These are phyloP conservation scores for Lycaena phlaeas DNA, from an alignment of 2,888 invertebrate species.

Conservation along the genomic window DNA sequence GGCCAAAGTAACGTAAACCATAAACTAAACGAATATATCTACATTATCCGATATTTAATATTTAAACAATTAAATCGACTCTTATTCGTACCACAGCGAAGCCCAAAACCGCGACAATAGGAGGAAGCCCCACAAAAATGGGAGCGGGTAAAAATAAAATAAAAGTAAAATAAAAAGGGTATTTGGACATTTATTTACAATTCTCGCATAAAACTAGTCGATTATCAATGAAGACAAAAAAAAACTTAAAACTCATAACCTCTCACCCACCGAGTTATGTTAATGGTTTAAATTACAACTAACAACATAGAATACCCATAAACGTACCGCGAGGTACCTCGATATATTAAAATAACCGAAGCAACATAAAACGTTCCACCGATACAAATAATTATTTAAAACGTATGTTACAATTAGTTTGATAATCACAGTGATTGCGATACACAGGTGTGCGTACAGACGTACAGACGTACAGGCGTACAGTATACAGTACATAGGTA, in stretches of 20 bases:
- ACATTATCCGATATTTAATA: not conserved
- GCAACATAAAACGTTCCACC: constrained; percentile 21
- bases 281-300: constrained; percentile 55
- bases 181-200: constrained; percentile 72
- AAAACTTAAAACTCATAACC: constrained; percentile 57
- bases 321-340: constrained; percentile 43
- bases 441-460: constrained; percentile 6
- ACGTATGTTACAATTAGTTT: not conserved
- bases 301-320: constrained; percentile 63
- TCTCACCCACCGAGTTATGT: constrained; percentile 59
- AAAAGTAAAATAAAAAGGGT: constrained; percentile 69
- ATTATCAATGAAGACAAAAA: constrained; percentile 55
- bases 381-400: constrained; percentile 16
- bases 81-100: constrained; percentile 13
- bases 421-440: constrained; percentile 10
- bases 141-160: constrained; percentile 42
- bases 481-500: not conserved
- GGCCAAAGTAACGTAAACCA: constrained; percentile 12
- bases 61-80: constrained; percentile 5
- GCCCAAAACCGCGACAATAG: constrained; percentile 26
- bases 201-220: constrained; percentile 63
- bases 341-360: constrained; percentile 31
- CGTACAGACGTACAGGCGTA: not conserved
- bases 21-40: constrained; percentile 7
- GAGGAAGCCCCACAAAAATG: constrained; percentile 30